Percentiles rank a stretch among this genome's conserved stretches.
Evolutionary conservation across 2,113 vertebrate species (phyloP).

Genomic region (Rhabdomys dilectus): DNA sequence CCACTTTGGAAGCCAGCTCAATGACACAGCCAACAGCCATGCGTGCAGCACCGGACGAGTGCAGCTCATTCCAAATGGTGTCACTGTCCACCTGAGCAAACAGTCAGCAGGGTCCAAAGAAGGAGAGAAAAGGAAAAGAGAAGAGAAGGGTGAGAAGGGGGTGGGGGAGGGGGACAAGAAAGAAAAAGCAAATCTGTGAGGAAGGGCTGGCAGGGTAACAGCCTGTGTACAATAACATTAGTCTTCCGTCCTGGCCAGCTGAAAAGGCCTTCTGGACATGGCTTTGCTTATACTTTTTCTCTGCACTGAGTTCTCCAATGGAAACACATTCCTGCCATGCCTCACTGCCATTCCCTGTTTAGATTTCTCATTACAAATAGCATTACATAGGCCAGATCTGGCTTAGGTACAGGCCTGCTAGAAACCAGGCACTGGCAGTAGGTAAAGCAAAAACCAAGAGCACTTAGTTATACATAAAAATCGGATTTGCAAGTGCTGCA

Average conservation of each 20-base stretch:
- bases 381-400: conserved; percentile 91
- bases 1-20: conserved; percentile 90
- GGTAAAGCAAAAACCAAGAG: conserved; percentile 75
- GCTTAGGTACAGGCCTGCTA: conserved; percentile 85
- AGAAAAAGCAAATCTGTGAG: conserved; percentile 93
- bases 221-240: conserved; percentile 97
- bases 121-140: conserved; percentile 71
- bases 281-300: conserved; percentile 92
- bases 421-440: conserved; percentile 81
- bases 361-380: conserved; percentile 98
- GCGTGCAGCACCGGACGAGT: conserved; percentile 90
- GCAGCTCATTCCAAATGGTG: conserved; percentile 95
- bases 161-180: conserved; percentile 56
- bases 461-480: conserved; percentile 74
- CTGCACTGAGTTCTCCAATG: conserved; percentile 93
- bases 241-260: conserved; percentile 95
- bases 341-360: conserved; percentile 98
- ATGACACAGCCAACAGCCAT: conserved; percentile 96
- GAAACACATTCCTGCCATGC: conserved; percentile 99
- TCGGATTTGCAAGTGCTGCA: conserved; percentile 76
- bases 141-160: conserved; percentile 70
- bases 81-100: conserved; percentile 99
- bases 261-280: conserved; percentile 93
- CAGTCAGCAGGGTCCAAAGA: conserved; percentile 87
- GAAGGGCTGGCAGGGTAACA: conserved; percentile 94